phyloP scores from a whole-genome alignment of 2,888 invertebrate genomes.

The Blomia tropicalis region DNA sequence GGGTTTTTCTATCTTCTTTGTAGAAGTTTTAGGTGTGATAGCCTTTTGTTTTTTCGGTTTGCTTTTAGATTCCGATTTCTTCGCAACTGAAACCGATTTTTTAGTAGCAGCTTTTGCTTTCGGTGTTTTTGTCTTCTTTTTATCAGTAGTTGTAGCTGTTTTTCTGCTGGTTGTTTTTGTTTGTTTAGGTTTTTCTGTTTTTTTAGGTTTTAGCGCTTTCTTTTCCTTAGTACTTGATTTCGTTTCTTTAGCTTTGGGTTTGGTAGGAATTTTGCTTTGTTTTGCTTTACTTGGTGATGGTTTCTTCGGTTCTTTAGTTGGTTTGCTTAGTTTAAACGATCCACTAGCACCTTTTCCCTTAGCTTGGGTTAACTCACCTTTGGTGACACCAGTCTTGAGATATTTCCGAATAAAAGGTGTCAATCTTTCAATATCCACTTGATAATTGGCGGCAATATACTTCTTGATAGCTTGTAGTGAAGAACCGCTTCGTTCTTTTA shows the following conservation, averaged over 20 bases:
- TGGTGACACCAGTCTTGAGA: slow-evolving; percentile 43
- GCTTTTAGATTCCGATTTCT: too few relatives aligned
- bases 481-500: slow-evolving; percentile 43
- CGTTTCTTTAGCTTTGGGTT: slow-evolving; percentile 24
- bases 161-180: too few relatives aligned
- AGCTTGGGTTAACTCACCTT: slow-evolving; percentile 34
- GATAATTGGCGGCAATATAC: slow-evolving; percentile 46
- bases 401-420: slow-evolving; percentile 51
- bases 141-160: too few relatives aligned
- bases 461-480: slow-evolving; percentile 47
- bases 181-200: too few relatives aligned
- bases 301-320: not conserved
- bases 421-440: slow-evolving; percentile 36
- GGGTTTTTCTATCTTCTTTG: too few relatives aligned
- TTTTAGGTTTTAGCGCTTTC: too few relatives aligned
- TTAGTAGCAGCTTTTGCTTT: too few relatives aligned
- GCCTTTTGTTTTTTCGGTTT: too few relatives aligned
- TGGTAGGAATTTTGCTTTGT: slow-evolving; percentile 19
- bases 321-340: slow-evolving; percentile 31
- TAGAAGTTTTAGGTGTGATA: too few relatives aligned
- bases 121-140: too few relatives aligned
- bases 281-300: slow-evolving; percentile 22
- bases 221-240: too few relatives aligned
- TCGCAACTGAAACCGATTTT: too few relatives aligned
- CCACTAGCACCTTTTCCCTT: slow-evolving; percentile 33